A percentile compares a stretch with the other conserved stretches of the same genome.
Conservation (phyloP, 2,888 invertebrate species). For the Hartigia nigra region DNA sequence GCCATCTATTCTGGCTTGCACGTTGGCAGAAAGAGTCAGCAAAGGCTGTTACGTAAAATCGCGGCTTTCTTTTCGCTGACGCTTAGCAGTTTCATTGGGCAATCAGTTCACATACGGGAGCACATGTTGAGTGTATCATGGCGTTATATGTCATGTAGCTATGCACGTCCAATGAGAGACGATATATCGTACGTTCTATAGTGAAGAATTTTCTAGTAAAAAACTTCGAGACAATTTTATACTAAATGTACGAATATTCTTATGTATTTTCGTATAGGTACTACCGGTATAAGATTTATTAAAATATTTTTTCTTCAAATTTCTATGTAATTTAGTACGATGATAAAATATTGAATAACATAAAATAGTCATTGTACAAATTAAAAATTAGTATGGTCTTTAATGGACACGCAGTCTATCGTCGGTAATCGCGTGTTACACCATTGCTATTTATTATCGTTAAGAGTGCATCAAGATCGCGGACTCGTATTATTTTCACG, state of each 20-base stretch:
- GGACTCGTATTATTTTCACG: neutral
- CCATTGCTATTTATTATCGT: neutral
- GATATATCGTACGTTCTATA: neutral
- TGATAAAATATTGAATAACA: neutral
- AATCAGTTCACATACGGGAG: conserved; percentile 36
- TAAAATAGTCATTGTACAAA: neutral
- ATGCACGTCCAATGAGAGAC: neutral
- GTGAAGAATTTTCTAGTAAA: neutral
- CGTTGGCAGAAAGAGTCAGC: conserved; percentile 45
- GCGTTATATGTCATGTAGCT: neutral
- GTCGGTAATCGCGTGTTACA: neutral
- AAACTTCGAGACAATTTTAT: neutral
- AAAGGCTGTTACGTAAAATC: conserved; percentile 48
- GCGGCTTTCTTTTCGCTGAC: conserved; percentile 63
- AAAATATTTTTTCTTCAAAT: neutral
- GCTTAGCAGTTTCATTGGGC: conserved; percentile 55
- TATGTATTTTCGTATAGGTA: neutral
- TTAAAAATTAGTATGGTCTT: neutral
- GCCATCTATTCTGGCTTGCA: conserved; percentile 26
- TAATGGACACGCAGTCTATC: neutral
- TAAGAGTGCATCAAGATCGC: neutral
- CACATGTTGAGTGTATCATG: neutral
- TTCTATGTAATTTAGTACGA: neutral
- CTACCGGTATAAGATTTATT: neutral
- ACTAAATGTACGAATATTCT: neutral